Evolutionary conservation across 2,888 invertebrate genomes (phyloP).

Genomic region (Spicauda simplicius): DNA sequence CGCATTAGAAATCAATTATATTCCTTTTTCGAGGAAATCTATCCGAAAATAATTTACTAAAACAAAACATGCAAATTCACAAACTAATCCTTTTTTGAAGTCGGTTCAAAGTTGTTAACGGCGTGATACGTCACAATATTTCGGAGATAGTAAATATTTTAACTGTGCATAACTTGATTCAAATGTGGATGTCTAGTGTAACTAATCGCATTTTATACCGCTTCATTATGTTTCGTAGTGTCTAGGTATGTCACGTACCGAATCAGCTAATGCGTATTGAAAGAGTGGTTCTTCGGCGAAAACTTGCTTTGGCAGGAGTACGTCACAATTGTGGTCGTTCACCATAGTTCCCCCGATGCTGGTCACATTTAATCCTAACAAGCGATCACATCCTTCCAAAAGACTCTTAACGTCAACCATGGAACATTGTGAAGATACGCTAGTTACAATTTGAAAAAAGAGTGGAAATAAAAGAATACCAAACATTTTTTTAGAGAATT

Average conservation of each 20-base stretch:
- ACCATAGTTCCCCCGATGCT: slow-evolving; percentile 74
- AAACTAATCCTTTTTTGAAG: too few relatives aligned
- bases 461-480: slow-evolving; percentile 36
- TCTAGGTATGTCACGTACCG: slow-evolving; percentile 51
- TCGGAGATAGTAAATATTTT: too few relatives aligned
- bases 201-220: too few relatives aligned
- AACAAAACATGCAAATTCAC: too few relatives aligned
- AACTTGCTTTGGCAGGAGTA: slow-evolving; percentile 75
- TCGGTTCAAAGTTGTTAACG: too few relatives aligned
- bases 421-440: slow-evolving; percentile 54
- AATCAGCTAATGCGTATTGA: slow-evolving; percentile 66
- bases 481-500: not conserved
- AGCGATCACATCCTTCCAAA: slow-evolving; percentile 71
- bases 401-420: slow-evolving; percentile 67
- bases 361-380: slow-evolving; percentile 71
- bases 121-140: too few relatives aligned
- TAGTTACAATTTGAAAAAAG: slow-evolving; percentile 44
- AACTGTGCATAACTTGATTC: too few relatives aligned
- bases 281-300: slow-evolving; percentile 77
- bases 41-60: too few relatives aligned
- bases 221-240: too few relatives aligned
- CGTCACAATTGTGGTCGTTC: slow-evolving; percentile 78
- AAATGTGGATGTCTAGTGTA: too few relatives aligned
- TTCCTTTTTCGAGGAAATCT: too few relatives aligned
- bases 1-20: too few relatives aligned